Evolutionary conservation across 2,888 invertebrate species (phyloP).

Genomic region (Ischnus inquisitorius): DNA sequence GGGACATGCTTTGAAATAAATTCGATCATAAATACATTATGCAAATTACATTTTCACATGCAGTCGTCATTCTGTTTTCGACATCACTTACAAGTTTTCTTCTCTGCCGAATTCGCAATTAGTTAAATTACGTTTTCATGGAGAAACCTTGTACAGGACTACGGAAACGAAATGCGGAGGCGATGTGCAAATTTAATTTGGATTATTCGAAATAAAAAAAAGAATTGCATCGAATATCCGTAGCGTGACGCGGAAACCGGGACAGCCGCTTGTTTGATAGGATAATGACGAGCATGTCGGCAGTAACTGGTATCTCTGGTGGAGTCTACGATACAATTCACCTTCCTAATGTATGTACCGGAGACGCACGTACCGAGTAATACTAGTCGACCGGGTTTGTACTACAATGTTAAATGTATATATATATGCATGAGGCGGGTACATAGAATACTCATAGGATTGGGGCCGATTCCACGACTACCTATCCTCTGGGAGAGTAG

Average conservation of each 20-base stretch:
- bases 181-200: slow-evolving; percentile 3
- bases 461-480: slow-evolving; percentile 72
- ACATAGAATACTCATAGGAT: slow-evolving; percentile 70
- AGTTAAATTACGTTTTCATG: too few species aligned
- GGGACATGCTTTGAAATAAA: too few species aligned
- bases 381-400: slow-evolving; percentile 4
- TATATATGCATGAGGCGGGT: slow-evolving; percentile 70
- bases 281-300: slow-evolving; percentile 41
- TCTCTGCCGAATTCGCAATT: too few species aligned
- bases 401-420: slow-evolving; percentile 14
- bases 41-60: too few species aligned
- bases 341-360: not conserved
- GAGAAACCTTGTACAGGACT: too few species aligned
- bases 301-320: not conserved
- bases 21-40: too few species aligned
- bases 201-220: too few species aligned
- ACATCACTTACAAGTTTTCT: too few species aligned
- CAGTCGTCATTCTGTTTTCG: too few species aligned
- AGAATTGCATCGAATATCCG: not conserved
- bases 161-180: too few species aligned
- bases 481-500: slow-evolving; percentile 80
- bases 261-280: slow-evolving; percentile 21
- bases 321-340: slow-evolving; percentile 7
- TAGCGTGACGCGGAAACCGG: not conserved
- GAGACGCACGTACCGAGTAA: slow-evolving; percentile 34